Evolutionary conservation across 2,888 invertebrate genomes (phyloP).

Genomic region (Philereme vetulata): DNA sequence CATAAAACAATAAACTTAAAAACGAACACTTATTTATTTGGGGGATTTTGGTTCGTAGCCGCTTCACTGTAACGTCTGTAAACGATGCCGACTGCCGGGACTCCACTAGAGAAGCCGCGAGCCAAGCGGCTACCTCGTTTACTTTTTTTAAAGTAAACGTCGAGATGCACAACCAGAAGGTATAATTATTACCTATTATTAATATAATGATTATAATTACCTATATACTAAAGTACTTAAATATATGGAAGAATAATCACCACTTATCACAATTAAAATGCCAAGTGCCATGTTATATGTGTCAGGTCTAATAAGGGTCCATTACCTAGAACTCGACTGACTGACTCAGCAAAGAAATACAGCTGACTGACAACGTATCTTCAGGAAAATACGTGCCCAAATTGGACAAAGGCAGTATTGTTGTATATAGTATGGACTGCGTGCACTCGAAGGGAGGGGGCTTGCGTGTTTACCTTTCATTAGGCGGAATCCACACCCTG

Average conservation of each 20-base stretch:
- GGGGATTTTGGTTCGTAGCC: too few relatives aligned
- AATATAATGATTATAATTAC: too few relatives aligned
- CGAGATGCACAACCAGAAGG: too few relatives aligned
- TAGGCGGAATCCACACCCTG: slow-evolving; percentile 66
- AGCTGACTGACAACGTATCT: slow-evolving; percentile 4
- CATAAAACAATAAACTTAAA: too few relatives aligned
- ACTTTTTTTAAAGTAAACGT: too few relatives aligned
- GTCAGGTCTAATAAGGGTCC: neutral
- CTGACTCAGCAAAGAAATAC: neutral
- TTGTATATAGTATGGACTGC: slow-evolving; percentile 48
- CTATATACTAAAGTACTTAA: neutral
- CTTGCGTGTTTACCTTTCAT: slow-evolving; percentile 78
- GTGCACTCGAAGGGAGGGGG: slow-evolving; percentile 53
- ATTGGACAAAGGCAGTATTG: slow-evolving; percentile 44
- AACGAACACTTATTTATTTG: too few relatives aligned
- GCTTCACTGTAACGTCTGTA: too few relatives aligned
- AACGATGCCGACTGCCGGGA: too few relatives aligned
- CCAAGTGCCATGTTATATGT: neutral
- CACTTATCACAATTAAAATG: slow-evolving; percentile 11
- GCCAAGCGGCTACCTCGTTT: too few relatives aligned
- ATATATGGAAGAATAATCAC: slow-evolving; percentile 2
- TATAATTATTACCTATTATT: too few relatives aligned
- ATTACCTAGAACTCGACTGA: slow-evolving; percentile 1
- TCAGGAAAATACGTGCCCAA: slow-evolving; percentile 31
- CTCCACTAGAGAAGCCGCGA: too few relatives aligned